These are phyloP conservation scores for Pterocles orientalis DNA, from an alignment of 2,113 vertebrate genomes.

Conservation along the genomic window DNA sequence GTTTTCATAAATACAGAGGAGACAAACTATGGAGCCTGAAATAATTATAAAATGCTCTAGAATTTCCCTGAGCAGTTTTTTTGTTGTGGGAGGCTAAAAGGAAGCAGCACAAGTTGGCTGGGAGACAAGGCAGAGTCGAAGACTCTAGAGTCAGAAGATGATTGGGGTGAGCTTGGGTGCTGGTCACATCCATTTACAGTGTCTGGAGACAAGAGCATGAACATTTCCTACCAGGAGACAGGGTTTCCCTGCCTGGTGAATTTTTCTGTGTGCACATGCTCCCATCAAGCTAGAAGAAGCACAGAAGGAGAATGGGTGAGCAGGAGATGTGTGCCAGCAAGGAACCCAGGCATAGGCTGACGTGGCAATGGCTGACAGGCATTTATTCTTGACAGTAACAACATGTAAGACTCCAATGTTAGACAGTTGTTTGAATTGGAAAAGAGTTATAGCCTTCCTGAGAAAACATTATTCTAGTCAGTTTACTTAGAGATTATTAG, in stretches of 20 bases:
- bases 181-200: not conserved
- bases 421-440: not conserved
- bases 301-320: not conserved
- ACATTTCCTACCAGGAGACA: not conserved
- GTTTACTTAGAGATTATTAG: not conserved
- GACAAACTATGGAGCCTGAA: not conserved
- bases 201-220: not conserved
- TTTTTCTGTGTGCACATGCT: not conserved
- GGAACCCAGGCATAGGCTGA: not conserved
- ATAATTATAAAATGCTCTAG: not conserved
- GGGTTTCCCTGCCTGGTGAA: not conserved
- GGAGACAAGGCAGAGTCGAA: not conserved
- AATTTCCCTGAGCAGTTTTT: not conserved
- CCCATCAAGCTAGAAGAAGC: not conserved
- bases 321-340: accelerated
- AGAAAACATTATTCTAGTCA: not conserved
- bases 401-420: not conserved
- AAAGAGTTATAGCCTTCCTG: not conserved
- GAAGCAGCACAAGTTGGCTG: not conserved
- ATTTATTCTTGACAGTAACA: not conserved
- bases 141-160: not conserved
- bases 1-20: not conserved
- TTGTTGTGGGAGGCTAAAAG: not conserved
- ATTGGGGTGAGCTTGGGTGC: not conserved
- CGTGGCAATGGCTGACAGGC: not conserved